Evolutionary conservation across 2,113 vertebrate species (phyloP).

Genomic region (Galemys pyrenaicus): DNA sequence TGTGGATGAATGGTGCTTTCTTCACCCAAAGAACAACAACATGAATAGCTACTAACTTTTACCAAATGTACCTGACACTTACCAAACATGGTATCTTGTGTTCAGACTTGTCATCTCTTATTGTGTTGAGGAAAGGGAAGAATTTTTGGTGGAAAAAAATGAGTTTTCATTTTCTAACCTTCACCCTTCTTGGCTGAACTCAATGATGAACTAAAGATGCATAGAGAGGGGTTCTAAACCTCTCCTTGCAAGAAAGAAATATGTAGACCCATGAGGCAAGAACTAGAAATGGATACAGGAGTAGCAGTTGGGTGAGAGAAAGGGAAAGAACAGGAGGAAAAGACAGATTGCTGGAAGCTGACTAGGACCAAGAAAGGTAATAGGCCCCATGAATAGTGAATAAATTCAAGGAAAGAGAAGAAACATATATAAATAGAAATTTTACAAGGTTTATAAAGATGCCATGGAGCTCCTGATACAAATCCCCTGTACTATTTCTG

Average conservation of each 20-base stretch:
- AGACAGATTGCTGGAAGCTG: neutral
- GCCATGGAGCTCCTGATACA: neutral
- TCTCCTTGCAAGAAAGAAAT: neutral
- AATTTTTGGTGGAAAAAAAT: neutral
- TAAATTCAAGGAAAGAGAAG: neutral
- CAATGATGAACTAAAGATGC: neutral
- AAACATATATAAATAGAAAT: neutral
- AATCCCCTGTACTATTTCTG: neutral
- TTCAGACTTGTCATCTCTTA: neutral
- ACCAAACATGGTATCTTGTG: neutral
- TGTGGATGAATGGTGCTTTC: neutral
- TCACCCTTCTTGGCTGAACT: neutral
- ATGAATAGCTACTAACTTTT: neutral
- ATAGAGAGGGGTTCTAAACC: neutral
- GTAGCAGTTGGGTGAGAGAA: neutral
- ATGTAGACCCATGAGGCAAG: too few species aligned
- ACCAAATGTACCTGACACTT: neutral
- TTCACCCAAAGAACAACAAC: neutral
- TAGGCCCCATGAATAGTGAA: neutral
- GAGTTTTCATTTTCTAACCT: neutral
- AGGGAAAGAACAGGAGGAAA: neutral
- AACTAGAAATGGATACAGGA: neutral
- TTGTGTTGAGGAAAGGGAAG: neutral
- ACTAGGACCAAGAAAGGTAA: neutral
- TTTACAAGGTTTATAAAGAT: neutral